Evolutionary conservation across 1,140 invertebrate species (phyloP), one percentile per base, ranked within the genome.

Genomic region (Saccostrea cuccullata): DNA sequence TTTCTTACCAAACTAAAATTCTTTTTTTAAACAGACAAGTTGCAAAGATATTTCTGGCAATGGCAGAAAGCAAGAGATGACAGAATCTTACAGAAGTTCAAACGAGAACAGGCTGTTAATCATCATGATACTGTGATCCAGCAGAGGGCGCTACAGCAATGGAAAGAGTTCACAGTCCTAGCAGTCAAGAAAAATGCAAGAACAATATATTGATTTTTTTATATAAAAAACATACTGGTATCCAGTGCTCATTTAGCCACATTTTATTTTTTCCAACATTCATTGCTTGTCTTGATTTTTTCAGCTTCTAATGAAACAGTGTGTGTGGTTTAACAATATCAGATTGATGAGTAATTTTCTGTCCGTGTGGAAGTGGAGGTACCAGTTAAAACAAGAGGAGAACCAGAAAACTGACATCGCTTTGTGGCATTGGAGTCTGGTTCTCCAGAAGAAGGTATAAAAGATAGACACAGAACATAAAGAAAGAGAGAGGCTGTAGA

Each of bases 381-480:
- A 91, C 70, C 13, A 23, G 3, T 70, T 87, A 55, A 67, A 90
- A 9, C 47, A 86, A 82, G 90, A 92, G 85, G 89, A 90, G 67
- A 83, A 89, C 13, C 70, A 89, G 13, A 92, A 92, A 82, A 91
- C 91, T 3, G 82, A 90, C 40, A 30, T 93, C 40, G 93, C 92
- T 13, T 40, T 94, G 17, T 94, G 92, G 92, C 93, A 94, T 56
- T 94, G 93, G 93, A 93, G 93, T 88, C 67, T 94, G 6, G 89
- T 89, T 0, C 88, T 94, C 55, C 91, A 93, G 67, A 90, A 87
- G 77, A 93, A 93, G 91, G 93, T 94, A 70, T 8, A 17, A 23
- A 3, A 36, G 23, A 30, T 30, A 13, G 47, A 47, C 23, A 30
- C 9, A 12, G 70, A 11, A 11, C 2, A 73, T 9, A 23, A 26